Percentiles rank a stretch among this genome's conserved stretches.
Evolutionary conservation across 2,888 invertebrate genomes (phyloP).

Genomic region (Allygus modestus): DNA sequence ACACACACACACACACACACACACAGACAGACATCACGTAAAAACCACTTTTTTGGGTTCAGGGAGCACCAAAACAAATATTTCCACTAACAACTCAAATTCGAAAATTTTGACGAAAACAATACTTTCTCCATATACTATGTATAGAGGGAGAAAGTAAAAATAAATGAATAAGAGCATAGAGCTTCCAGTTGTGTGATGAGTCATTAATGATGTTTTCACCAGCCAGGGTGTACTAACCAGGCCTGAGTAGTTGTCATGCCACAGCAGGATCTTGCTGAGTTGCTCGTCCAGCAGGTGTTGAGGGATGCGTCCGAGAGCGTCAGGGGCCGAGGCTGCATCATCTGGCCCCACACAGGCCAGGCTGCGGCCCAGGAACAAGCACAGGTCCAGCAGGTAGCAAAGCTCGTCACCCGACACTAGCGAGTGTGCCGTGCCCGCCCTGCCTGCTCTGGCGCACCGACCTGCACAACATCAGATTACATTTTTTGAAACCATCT

Average conservation of each 20-base stretch:
- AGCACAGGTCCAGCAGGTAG: slow-evolving; percentile 94
- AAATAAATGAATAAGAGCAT: too few species aligned
- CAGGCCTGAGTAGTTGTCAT: slow-evolving; percentile 79
- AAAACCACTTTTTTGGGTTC: too few species aligned
- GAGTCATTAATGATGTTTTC: too few species aligned
- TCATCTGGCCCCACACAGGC: slow-evolving; percentile 76
- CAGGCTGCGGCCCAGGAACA: slow-evolving; percentile 92
- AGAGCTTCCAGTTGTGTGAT: too few species aligned
- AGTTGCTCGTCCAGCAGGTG: slow-evolving; percentile 88
- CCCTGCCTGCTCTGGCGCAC: slow-evolving; percentile 96
- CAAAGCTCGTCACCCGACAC: slow-evolving; percentile 94
- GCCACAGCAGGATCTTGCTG: slow-evolving; percentile 84
- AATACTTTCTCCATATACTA: too few species aligned
- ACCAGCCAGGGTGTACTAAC: too few species aligned
- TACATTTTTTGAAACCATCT: not conserved
- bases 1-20: too few species aligned
- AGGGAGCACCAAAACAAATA: too few species aligned
- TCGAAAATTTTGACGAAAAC: too few species aligned
- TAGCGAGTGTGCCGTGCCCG: slow-evolving; percentile 94
- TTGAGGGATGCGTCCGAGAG: slow-evolving; percentile 89
- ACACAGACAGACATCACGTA: too few species aligned
- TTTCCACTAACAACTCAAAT: too few species aligned
- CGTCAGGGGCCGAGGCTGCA: slow-evolving; percentile 74
- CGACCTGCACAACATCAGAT: slow-evolving; percentile 79
- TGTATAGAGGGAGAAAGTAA: too few species aligned